Base-by-base conservation (phyloP, 2,888 invertebrate species). In the Acronicta alni region DNA sequence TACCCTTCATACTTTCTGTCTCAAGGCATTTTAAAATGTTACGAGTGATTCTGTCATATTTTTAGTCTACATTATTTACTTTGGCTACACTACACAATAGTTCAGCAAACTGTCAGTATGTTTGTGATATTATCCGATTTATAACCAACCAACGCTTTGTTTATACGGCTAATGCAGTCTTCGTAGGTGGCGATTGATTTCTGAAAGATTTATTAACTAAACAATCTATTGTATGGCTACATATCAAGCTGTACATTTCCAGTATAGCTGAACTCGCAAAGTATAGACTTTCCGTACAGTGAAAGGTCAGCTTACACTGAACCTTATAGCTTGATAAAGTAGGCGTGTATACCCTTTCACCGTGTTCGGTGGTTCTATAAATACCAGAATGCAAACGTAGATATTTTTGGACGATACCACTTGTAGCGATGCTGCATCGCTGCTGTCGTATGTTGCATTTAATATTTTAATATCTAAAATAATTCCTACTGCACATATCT, bases 51-150 rank as follows among this genome's bases (percentile, higher is more conserved):
- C 20, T 1, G n/a, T 43, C 18, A 52, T 59, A 63, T 68, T 60
- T 59, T 60, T 55, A 62, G 49, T 41, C 35, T 51, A 41, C 46
- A 64, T 67, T 67, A 72, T 72, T 75, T 65, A 61, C 62, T 58
- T 49, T 56, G 54, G 37, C 57, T 10, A 53, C 49, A 53, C 43
- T 57, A 56, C 69, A 57, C 7, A 64, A 42, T 46, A 41, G 17
- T 59, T 53, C 16, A 58, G 44, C 43, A 35, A 57, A 17, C 65
- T 65, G 72, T 65, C 65, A 48, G 61, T 42, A 16, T 68, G 65
- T 73, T 72, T 68, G 74, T 52, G 38, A 61, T 68, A 58, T 51
- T 51, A 55, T 35, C 32, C 26, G 37, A 66, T 72, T 72, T 72
- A 72, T 52, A 43, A 39, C 57, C 38, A 8, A 16, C 64, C 23